phyloP scores from a whole-genome alignment of 2,888 invertebrate genomes.

The Agrochola lota region DNA sequence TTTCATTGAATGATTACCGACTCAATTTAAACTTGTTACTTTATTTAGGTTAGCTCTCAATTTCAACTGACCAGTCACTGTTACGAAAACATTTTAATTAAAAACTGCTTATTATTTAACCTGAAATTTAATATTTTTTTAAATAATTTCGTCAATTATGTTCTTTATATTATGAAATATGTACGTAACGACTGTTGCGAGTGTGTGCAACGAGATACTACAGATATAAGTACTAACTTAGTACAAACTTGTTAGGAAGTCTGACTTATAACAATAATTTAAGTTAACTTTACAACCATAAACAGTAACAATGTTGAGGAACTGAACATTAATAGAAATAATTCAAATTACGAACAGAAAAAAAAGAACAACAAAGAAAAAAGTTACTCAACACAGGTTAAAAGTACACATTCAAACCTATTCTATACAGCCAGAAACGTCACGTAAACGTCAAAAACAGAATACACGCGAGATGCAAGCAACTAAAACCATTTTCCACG shows the following conservation, averaged over 20 bases:
- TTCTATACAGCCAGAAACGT: constrained; percentile 60
- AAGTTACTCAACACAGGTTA: constrained; percentile 41
- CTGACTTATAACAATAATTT: constrained; percentile 7
- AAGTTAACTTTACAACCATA: constrained; percentile 8
- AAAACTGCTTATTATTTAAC: constrained; percentile 22
- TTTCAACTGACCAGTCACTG: constrained; percentile 8
- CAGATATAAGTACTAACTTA: constrained; percentile 32
- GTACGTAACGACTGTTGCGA: constrained; percentile 39
- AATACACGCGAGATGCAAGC: constrained; percentile 65
- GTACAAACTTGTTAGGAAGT: constrained; percentile 63
- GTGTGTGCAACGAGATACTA: constrained; percentile 41
- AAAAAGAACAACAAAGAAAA: constrained; percentile 25
- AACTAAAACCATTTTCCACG: constrained; percentile 72
- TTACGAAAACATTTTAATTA: constrained; percentile 27
- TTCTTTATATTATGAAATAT: constrained; percentile 31
- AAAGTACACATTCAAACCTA: constrained; percentile 60
- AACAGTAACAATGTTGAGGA: background rate
- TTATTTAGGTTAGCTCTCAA: constrained; percentile 47
- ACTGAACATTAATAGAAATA: background rate
- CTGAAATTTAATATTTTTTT: constrained; percentile 19
- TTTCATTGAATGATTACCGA: constrained; percentile 43
- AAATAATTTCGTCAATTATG: constrained; percentile 16
- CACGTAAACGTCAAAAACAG: constrained; percentile 62
- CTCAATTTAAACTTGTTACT: constrained; percentile 37
- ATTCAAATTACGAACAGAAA: background rate